These are phyloP conservation scores for Catamblyrhynchus diadema DNA, from an alignment of 2,797 vertebrate species.

Conservation along the genomic window DNA sequence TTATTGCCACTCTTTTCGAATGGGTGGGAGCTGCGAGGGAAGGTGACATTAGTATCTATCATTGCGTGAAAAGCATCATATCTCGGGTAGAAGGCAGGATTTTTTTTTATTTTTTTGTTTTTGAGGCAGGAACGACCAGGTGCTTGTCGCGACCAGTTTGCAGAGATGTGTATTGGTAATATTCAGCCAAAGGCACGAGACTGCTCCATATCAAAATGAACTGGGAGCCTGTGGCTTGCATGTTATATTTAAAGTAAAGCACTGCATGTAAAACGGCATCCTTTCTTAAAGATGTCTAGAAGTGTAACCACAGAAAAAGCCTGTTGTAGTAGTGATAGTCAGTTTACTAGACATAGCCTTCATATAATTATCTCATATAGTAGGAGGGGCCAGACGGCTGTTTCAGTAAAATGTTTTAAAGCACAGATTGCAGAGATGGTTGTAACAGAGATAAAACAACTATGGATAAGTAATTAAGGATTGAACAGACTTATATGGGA, in stretches of 20 bases:
- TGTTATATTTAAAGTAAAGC: background rate
- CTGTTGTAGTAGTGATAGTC: background rate
- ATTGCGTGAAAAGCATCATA: background rate
- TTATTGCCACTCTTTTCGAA: background rate
- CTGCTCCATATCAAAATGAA: background rate
- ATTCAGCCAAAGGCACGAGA: background rate
- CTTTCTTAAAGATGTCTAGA: background rate
- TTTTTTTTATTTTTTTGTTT: background rate
- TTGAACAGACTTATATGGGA: background rate
- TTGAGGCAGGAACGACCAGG: background rate
- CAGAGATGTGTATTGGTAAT: background rate
- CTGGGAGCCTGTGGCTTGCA: background rate
- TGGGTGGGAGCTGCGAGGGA: background rate
- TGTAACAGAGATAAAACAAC: background rate
- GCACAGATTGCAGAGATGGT: background rate
- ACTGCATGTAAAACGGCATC: background rate
- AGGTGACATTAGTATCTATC: background rate
- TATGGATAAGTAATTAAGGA: background rate
- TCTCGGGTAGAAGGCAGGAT: background rate
- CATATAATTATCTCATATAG: background rate
- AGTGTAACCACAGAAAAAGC: background rate
- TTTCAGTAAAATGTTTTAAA: background rate
- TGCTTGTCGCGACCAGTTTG: background rate
- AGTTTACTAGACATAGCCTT: background rate
- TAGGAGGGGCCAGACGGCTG: background rate